Percentiles rank a stretch among this genome's conserved stretches.
Conservation (phyloP, 2,113 vertebrate genomes). For the Gasterosteus aculeatus region DNA sequence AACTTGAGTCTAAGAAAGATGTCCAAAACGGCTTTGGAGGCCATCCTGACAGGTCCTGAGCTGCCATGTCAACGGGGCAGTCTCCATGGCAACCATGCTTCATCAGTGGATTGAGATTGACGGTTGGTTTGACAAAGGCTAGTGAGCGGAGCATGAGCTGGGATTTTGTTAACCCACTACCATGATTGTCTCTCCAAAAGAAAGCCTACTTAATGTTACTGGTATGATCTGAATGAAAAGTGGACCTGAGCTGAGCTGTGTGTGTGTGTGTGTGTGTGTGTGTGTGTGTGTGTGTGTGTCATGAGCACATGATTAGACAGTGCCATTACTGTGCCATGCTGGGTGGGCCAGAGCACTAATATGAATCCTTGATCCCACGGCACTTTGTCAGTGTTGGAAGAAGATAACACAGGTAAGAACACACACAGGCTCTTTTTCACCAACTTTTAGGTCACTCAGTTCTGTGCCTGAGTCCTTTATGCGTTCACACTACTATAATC, state of each 20-base stretch:
- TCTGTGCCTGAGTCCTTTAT: constrained; percentile 29
- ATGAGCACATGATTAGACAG: constrained; percentile 29
- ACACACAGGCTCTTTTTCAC: constrained; percentile 27
- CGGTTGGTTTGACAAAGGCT: constrained; percentile 1
- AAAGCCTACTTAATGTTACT: not conserved
- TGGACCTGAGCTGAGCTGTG: not conserved
- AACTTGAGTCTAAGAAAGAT: not conserved
- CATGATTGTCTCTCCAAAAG: not conserved
- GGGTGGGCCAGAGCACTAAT: constrained; percentile 57
- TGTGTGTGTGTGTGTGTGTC: not conserved
- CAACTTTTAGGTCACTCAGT: constrained; percentile 32
- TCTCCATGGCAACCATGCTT: not conserved
- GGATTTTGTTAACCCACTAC: not conserved
- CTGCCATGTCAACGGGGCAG: not conserved
- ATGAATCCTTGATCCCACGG: constrained; percentile 45
- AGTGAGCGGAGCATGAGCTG: not conserved
- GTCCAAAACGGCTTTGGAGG: not conserved
- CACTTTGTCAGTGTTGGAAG: constrained; percentile 25
- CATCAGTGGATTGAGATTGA: not conserved
- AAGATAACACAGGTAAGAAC: constrained; percentile 4
- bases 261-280: not conserved
- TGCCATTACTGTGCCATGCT: constrained; percentile 26
- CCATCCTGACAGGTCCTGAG: not conserved
- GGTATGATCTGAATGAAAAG: not conserved
- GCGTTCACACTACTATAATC: constrained; percentile 11